These are phyloP conservation scores for Spheniscus mendiculus DNA, from an alignment of 2,113 vertebrate genomes.

Conservation along the genomic window DNA sequence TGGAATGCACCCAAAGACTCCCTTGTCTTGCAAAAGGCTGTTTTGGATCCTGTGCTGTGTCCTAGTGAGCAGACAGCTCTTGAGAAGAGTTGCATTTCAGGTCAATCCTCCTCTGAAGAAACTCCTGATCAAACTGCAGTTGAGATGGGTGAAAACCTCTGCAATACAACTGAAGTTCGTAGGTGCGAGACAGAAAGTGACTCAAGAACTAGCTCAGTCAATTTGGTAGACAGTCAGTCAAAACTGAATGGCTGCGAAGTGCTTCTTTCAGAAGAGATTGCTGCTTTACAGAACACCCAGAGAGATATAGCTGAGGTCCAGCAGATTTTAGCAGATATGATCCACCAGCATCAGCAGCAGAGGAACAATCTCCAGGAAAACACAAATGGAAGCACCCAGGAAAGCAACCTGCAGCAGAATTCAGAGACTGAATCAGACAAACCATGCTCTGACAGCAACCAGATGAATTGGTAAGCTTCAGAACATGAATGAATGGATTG, in stretches of 20 bases:
- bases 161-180: background rate
- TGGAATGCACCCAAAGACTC: slow-evolving; percentile 73
- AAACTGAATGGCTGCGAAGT: slow-evolving; percentile 59
- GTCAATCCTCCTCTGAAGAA: background rate
- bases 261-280: slow-evolving; percentile 85
- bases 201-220: background rate
- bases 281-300: slow-evolving; percentile 79
- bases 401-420: slow-evolving; percentile 19
- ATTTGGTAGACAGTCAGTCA: background rate
- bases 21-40: background rate
- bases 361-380: slow-evolving; percentile 62
- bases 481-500: background rate
- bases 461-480: slow-evolving; percentile 61
- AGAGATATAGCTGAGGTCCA: slow-evolving; percentile 79
- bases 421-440: slow-evolving; percentile 1
- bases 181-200: background rate
- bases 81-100: background rate
- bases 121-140: background rate
- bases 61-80: background rate
- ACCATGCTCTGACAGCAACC: background rate
- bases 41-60: background rate
- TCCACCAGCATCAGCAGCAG: slow-evolving; percentile 86
- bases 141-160: background rate
- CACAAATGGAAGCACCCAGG: background rate
- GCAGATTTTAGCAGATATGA: slow-evolving; percentile 79